These are phyloP conservation scores for Ferrisia virgata DNA, from an alignment of 2,888 invertebrate species.

Conservation along the genomic window DNA sequence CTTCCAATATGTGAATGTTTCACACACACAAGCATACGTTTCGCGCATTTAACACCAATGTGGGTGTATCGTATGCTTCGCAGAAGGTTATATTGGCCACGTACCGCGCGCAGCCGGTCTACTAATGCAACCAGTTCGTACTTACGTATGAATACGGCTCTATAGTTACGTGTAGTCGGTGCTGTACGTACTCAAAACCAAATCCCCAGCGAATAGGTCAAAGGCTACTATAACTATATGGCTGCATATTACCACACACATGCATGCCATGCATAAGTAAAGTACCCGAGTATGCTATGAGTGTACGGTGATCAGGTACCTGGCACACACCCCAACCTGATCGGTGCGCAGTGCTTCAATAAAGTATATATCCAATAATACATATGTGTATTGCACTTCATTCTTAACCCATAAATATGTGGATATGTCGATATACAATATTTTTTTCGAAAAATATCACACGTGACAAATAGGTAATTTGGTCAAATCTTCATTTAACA, in stretches of 20 bases:
- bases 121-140: background rate
- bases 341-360: background rate
- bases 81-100: constrained; percentile 38
- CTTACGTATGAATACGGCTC: background rate
- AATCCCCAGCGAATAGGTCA: background rate
- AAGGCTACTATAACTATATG: background rate
- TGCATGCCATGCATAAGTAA: background rate
- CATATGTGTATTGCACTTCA: too few species aligned
- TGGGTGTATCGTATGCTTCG: background rate
- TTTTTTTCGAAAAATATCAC: too few species aligned
- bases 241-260: background rate
- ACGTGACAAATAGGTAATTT: too few species aligned
- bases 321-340: background rate
- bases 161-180: background rate
- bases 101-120: background rate
- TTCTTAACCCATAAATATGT: too few species aligned
- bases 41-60: background rate
- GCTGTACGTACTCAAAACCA: background rate
- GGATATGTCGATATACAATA: too few species aligned
- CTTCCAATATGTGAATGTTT: too few species aligned
- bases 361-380: background rate
- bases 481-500: too few species aligned
- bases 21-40: background rate
- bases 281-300: too few species aligned
- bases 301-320: background rate